Evolutionary conservation across 2,797 vertebrate genomes (phyloP).

Genomic region (Sebastes iracundus): DNA sequence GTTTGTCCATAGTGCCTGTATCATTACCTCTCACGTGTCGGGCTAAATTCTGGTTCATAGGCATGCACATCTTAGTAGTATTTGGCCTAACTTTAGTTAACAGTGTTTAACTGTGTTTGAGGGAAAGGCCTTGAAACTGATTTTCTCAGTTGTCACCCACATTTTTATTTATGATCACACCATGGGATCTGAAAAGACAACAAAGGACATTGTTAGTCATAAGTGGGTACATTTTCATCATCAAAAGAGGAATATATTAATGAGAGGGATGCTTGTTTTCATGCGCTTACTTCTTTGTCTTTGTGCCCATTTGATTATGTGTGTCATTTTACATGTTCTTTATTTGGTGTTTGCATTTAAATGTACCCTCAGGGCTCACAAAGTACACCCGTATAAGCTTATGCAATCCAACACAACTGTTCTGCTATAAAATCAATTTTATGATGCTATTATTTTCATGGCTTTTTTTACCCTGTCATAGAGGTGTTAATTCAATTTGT

Average conservation of each 20-base stretch:
- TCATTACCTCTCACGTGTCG: not conserved
- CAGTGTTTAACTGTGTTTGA: not conserved
- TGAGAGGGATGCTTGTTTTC: not conserved
- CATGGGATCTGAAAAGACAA: not conserved
- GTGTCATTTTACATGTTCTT: not conserved
- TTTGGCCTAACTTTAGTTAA: not conserved
- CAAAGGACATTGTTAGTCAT: not conserved
- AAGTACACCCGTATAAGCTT: no score
- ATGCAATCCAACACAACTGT: no score
- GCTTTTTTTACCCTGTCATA: no score
- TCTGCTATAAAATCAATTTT: no score
- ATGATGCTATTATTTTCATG: no score
- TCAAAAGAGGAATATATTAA: not conserved
- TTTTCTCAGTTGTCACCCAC: not conserved
- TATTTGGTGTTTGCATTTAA: not conserved
- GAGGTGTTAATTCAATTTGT: not conserved
- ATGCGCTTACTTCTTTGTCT: no score
- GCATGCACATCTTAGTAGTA: not conserved
- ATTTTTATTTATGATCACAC: not conserved
- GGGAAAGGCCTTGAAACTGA: not conserved
- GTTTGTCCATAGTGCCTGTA: not conserved
- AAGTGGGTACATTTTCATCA: not conserved
- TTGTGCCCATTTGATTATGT: not conserved
- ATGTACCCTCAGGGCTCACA: not conserved
- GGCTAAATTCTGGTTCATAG: not conserved